Percentiles rank a stretch among this genome's conserved stretches.
These are phyloP conservation scores for Lycia hirtaria DNA, from an alignment of 2,888 invertebrate species.

Conservation along the genomic window DNA sequence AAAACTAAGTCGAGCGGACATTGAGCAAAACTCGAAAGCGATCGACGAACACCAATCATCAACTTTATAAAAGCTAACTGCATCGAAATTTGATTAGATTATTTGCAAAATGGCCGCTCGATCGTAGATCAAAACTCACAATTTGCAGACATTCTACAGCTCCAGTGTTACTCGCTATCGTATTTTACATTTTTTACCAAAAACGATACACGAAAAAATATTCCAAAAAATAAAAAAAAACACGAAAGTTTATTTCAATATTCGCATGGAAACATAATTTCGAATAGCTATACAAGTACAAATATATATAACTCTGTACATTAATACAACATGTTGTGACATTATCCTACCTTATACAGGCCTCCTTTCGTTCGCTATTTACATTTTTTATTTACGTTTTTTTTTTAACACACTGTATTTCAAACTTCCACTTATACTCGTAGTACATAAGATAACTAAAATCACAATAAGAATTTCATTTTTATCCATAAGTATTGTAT, in stretches of 20 bases:
- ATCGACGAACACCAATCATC: not conserved
- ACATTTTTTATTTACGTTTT: conserved; percentile 57
- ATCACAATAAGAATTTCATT: conserved; percentile 44
- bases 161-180: conserved; percentile 21
- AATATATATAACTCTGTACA: conserved; percentile 70
- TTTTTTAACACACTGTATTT: conserved; percentile 43
- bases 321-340: conserved; percentile 64
- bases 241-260: conserved; percentile 65
- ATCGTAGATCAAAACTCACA: conserved; percentile 8
- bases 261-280: conserved; percentile 71
- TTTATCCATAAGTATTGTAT: conserved; percentile 65
- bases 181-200: not conserved
- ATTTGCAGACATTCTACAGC: conserved; percentile 13
- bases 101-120: conserved; percentile 31
- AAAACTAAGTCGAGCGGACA: conserved; percentile 23
- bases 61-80: not conserved
- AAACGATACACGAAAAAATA: conserved; percentile 42
- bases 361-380: conserved; percentile 77
- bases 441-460: conserved; percentile 46
- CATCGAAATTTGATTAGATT: not conserved
- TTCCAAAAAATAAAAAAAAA: conserved; percentile 60
- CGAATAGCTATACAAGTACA: conserved; percentile 68
- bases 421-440: conserved; percentile 51
- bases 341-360: conserved; percentile 61
- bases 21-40: conserved; percentile 22